Conservation (phyloP, 2,888 invertebrate species). For the Trichogramma evanescens region DNA sequence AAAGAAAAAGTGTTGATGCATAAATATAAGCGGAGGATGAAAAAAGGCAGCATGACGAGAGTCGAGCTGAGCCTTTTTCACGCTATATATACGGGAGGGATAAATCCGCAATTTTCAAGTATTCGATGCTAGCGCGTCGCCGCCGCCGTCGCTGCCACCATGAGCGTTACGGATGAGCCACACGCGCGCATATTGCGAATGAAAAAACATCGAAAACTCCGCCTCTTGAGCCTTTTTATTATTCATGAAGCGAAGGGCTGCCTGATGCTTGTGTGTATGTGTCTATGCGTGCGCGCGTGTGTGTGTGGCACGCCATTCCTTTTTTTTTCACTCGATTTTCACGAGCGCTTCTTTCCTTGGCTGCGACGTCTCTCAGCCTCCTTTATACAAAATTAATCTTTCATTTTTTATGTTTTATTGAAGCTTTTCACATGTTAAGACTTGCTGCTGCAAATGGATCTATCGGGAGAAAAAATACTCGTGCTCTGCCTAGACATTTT, state of each 20-base stretch:
- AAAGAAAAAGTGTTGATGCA: too few species aligned
- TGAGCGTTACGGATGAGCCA: conserved; percentile 5
- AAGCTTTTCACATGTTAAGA: background rate
- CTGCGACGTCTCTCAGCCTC: too few species aligned
- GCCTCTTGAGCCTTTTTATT: conserved; percentile 41
- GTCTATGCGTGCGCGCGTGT: background rate
- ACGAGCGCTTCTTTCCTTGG: background rate
- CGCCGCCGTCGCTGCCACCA: background rate
- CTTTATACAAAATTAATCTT: background rate
- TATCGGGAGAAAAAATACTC: background rate
- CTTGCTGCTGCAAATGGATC: background rate
- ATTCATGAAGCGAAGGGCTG: conserved; percentile 42
- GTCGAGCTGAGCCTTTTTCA: background rate
- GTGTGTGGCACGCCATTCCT: background rate
- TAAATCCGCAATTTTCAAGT: background rate
- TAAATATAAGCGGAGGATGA: background rate
- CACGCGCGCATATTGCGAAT: conserved; percentile 39
- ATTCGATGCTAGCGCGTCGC: background rate
- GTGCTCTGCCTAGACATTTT: too few species aligned
- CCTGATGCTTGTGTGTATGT: background rate
- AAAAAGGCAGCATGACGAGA: background rate
- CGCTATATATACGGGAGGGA: background rate
- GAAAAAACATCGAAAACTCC: conserved; percentile 41
- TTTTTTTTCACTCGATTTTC: background rate
- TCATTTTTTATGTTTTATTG: background rate